phyloP scores from a whole-genome alignment of 2,797 vertebrate species.

The Epinephelus malabaricus region DNA sequence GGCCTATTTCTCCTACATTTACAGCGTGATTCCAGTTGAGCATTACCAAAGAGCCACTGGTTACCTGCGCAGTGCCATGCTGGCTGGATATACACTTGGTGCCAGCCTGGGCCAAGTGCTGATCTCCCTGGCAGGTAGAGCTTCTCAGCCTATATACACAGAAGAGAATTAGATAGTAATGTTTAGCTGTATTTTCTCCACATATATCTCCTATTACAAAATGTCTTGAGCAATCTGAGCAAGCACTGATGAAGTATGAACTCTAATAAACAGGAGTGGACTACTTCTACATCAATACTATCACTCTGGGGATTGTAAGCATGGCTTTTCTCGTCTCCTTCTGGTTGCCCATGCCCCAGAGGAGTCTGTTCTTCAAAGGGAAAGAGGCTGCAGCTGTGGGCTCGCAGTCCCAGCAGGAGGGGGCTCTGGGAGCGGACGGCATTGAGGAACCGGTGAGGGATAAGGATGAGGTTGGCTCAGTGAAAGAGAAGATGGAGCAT shows the following conservation, averaged over 20 bases:
- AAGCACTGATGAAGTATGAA: constrained; percentile 12
- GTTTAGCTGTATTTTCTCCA: neutral
- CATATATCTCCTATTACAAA: neutral
- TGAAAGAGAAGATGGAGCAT: constrained; percentile 34
- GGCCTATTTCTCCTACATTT: constrained; percentile 87
- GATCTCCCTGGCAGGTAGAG: constrained; percentile 79
- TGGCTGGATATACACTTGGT: constrained; percentile 82
- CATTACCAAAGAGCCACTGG: constrained; percentile 84
- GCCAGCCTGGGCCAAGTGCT: constrained; percentile 84
- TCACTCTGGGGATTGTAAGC: constrained; percentile 80
- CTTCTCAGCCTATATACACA: neutral
- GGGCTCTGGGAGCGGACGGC: constrained; percentile 13
- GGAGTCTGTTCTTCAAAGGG: constrained; percentile 81
- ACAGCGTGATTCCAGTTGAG: constrained; percentile 82
- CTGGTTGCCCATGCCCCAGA: constrained; percentile 81
- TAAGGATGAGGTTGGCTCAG: constrained; percentile 29
- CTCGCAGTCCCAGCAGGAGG: constrained; percentile 50
- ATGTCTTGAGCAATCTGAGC: neutral
- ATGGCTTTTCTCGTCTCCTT: constrained; percentile 80
- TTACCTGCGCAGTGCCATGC: constrained; percentile 83
- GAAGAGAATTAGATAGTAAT: neutral
- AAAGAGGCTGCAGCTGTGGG: constrained; percentile 32
- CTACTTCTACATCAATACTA: constrained; percentile 81
- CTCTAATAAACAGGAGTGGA: constrained; percentile 68
- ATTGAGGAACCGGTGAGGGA: constrained; percentile 34